Conservation (phyloP, 2,888 invertebrate species). For the Pardosa pseudoannulata region DNA sequence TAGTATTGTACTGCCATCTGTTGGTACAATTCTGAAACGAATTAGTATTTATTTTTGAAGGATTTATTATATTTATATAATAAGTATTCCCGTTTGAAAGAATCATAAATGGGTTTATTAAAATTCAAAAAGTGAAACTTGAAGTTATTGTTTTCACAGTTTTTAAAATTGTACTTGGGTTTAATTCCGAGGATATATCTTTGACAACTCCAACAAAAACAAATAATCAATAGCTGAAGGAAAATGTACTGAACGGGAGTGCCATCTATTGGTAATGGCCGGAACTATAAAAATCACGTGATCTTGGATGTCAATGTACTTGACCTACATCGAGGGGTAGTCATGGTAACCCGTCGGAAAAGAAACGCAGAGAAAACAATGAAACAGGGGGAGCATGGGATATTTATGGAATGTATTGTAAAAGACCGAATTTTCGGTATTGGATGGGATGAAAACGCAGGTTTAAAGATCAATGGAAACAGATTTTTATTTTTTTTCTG, state of each 20-base stretch:
- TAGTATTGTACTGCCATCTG: not conserved
- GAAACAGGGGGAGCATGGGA: not conserved
- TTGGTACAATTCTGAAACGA: not conserved
- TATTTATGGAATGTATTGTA: not conserved
- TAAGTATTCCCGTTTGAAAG: no score
- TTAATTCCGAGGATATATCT: no score
- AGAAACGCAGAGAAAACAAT: not conserved
- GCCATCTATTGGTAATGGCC: constrained; percentile 61
- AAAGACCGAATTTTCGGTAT: not conserved
- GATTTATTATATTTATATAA: no score
- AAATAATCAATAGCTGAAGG: not conserved
- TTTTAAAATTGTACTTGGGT: no score
- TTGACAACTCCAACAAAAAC: not conserved
- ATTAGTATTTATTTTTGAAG: not conserved
- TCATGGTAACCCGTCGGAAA: constrained; percentile 48
- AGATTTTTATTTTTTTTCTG: no score
- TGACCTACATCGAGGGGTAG: constrained; percentile 65
- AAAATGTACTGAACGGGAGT: constrained; percentile 15
- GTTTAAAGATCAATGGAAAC: no score
- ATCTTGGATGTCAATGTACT: constrained; percentile 62
- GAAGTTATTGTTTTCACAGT: no score
- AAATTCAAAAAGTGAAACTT: no score
- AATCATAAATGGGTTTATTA: no score
- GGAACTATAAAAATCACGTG: constrained; percentile 21
- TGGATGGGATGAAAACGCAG: no score